Percentiles rank a stretch among this genome's conserved stretches.
Conservation (phyloP, 2,888 invertebrate species). For the Parnassius apollo region DNA sequence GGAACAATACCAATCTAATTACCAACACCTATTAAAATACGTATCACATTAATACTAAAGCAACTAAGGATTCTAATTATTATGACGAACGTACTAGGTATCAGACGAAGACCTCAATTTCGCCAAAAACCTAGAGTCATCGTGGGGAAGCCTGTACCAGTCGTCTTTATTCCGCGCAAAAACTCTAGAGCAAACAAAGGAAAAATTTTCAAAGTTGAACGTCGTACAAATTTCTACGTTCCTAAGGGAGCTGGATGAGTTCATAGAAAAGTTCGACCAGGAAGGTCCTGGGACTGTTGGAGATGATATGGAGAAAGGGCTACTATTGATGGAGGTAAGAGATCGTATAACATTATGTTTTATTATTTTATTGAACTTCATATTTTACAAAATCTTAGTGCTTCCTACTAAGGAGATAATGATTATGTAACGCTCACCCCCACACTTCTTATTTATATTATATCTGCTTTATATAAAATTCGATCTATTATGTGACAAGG, state of each 20-base stretch:
- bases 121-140: constrained; percentile 82
- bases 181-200: constrained; percentile 90
- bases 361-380: too few species aligned
- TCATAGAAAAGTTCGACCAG: constrained; percentile 86
- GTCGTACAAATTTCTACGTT: constrained; percentile 87
- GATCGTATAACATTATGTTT: neutral
- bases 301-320: constrained; percentile 87
- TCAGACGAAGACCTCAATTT: constrained; percentile 78
- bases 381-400: neutral
- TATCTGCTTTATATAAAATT: too few species aligned
- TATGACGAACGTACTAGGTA: constrained; percentile 46
- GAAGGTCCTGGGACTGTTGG: constrained; percentile 92
- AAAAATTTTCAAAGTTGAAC: constrained; percentile 91
- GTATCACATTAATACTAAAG: too few species aligned
- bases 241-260: constrained; percentile 81
- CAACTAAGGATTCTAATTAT: too few species aligned
- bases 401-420: too few species aligned
- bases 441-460: too few species aligned
- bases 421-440: too few species aligned
- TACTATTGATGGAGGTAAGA: constrained; percentile 84
- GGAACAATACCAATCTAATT: too few species aligned
- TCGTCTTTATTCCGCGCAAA: constrained; percentile 85
- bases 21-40: too few species aligned
- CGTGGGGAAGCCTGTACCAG: constrained; percentile 86
- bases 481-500: too few species aligned